Base-by-base conservation (phyloP, 2,113 vertebrate species). In the Leptobrachium leishanense region DNA sequence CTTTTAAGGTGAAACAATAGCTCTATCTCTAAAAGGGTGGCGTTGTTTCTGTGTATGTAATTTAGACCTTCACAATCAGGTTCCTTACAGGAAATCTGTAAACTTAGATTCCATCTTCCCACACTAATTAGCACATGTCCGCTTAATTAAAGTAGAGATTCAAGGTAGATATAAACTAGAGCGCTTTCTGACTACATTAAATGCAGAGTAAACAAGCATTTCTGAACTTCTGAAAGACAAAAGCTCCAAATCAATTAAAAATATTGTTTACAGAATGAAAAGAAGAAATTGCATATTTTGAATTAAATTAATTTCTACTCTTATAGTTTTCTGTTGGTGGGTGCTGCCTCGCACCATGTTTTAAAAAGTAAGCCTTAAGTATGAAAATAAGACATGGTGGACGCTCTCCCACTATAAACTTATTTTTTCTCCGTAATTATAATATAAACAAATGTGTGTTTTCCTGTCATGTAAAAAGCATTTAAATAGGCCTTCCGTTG, bases 391-490 rank as follows among this genome's bases (percentile, higher is more conserved):
- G 55, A 12, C 10, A 7, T 64, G 20, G 9, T 10, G 10, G 20
- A 39, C 46, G 8, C 46, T 50, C 8, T 50, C 62, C 62, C n/a
- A 64, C 62, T 39, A 64, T 64, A 6, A 8, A 6, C 55, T 59
- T 59, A 59, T 64, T 20, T 64, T 39, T 39, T 5, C 20, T 64
- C 62, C 4, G 20, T 13, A 10, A 39, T 20, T 64, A 39, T 20
- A 59, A 11, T 31, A 20, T 64, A n/a, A 64, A 20, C 62, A 64
- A 64, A 64, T 39, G 1, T 39, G 31, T 64, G 62, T 64, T 31
- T 64, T 64, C 62, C 62, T 64, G 62, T 31, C 13, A 42, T n/a
- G 15, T 31, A 8, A 68, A 76, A 75, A 65, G 31, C n/a, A 7
- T n/a, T 6, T 5, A 10, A 77, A 46, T 54, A 0, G 0, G 5